Evolutionary conservation across 2,113 vertebrate species (phyloP).

Genomic region (Oncorhynchus tshawytscha): DNA sequence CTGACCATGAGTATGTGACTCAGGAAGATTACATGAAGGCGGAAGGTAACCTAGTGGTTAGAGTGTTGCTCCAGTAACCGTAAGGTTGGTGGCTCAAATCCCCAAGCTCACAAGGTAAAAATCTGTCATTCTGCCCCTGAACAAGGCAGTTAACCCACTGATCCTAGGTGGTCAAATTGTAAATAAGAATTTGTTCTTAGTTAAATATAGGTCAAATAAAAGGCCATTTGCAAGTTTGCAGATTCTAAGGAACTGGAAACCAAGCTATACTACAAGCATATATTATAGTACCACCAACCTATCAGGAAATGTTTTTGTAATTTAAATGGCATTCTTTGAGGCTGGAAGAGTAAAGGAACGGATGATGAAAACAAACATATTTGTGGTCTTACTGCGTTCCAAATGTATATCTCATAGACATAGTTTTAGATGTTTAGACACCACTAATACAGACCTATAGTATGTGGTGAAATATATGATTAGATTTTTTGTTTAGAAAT

Average conservation of each 20-base stretch:
- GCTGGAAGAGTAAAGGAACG: not conserved
- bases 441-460: not conserved
- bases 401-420: not conserved
- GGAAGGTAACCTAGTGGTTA: no score
- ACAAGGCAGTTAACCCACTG: no score
- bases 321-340: no score
- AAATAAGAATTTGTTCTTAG: no score
- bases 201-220: no score
- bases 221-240: slow-evolving; percentile 79
- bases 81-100: no score
- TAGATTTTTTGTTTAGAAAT: not conserved
- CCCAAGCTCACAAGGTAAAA: no score
- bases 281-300: slow-evolving; percentile 52
- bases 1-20: slow-evolving; percentile 86
- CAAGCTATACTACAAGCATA: slow-evolving; percentile 88
- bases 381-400: not conserved
- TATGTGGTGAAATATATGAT: no score
- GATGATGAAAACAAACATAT: not conserved
- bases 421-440: not conserved
- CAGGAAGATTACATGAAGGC: slow-evolving; percentile 92
- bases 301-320: not conserved
- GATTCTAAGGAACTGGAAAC: slow-evolving; percentile 90
- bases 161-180: no score
- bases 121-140: no score
- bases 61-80: no score